These are phyloP conservation scores for Semaprochilodus insignis DNA, from an alignment of 2,797 vertebrate genomes.

Conservation along the genomic window DNA sequence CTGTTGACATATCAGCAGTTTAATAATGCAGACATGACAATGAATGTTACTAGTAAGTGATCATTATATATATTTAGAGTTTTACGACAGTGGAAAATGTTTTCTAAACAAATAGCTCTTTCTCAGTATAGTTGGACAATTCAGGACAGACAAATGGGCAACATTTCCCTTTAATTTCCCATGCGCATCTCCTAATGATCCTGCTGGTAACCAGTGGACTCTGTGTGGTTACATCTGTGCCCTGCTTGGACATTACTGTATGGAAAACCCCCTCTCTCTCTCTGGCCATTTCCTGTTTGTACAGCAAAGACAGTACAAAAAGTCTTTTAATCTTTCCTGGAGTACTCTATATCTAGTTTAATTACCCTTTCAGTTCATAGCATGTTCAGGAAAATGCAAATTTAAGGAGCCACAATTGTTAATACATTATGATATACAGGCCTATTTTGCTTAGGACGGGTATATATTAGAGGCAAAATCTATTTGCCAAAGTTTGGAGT, in stretches of 20 bases:
- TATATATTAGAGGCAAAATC: not conserved
- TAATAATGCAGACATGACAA: no score
- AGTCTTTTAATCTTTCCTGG: not conserved
- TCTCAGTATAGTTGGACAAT: no score
- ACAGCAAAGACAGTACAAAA: not conserved
- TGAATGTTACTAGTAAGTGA: no score
- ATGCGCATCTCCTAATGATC: not conserved
- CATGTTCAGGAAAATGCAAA: not conserved
- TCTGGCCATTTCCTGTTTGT: not conserved
- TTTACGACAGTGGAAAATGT: no score
- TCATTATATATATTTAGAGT: no score
- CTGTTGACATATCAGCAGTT: no score
- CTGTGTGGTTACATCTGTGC: not conserved
- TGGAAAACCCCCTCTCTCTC: not conserved
- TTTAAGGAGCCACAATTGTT: no score
- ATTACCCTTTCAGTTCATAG: not conserved
- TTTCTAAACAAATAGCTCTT: no score
- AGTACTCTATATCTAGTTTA: not conserved
- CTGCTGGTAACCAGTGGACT: not conserved
- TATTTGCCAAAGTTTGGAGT: constrained; percentile 34
- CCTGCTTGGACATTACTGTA: not conserved
- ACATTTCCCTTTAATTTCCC: not conserved
- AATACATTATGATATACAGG: no score
- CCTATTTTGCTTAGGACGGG: no score
- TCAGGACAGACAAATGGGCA: not conserved